Base-by-base conservation (phyloP, 2,113 vertebrate species). In the Pelobates fuscus region DNA sequence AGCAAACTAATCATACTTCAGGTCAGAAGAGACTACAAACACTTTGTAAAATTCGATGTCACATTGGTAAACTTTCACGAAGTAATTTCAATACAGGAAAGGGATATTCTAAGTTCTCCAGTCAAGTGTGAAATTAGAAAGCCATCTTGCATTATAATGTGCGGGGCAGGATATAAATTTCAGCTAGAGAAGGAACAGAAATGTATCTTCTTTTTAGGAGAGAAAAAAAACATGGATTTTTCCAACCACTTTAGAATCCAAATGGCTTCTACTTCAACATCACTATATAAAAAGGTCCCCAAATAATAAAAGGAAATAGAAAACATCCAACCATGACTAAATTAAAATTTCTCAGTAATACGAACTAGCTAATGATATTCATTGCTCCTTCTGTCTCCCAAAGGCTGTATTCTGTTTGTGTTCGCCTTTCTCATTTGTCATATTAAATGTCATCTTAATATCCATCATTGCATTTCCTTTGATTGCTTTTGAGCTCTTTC, bases 71-170 rank as follows among this genome's bases (percentile, higher is more conserved):
- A 85, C 75, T 84, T 71, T 81, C 65, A 79, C 81, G 78, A 81
- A 46, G 70, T 49, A 72, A 78, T 80, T 88, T 85, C 88, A 84
- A 82, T 54, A 5, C 68, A 68, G 63, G 75, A 44, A 79, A 77
- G 65, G 81, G 81, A 86, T 86, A 81, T 63, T 81, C 84, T 86
- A 78, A 83, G 77, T 85, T 85, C 80, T 84, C 77, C 85, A 64
- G 77, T 85, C 82, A 86, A 71, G 68, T 82, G 86, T 89, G 82
- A 90, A 88, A 88, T 90, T 83, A 86, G 84, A 85, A 83, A 80
- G 76, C 66, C 71, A 55, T 85, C 82, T 85, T 58, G 0, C 79
- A 80, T 86, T 77, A 70, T 65, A 79, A 64, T 66, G 73, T 78
- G 74, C 49, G 77, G 71, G 55, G 69, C 44, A 86, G 78, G 78